Evolutionary conservation across 37 sponge, comb jelly and placozoan species (phyloP), one percentile per base, ranked within the genome.

Genomic region (Mnemiopsis leidyi): DNA sequence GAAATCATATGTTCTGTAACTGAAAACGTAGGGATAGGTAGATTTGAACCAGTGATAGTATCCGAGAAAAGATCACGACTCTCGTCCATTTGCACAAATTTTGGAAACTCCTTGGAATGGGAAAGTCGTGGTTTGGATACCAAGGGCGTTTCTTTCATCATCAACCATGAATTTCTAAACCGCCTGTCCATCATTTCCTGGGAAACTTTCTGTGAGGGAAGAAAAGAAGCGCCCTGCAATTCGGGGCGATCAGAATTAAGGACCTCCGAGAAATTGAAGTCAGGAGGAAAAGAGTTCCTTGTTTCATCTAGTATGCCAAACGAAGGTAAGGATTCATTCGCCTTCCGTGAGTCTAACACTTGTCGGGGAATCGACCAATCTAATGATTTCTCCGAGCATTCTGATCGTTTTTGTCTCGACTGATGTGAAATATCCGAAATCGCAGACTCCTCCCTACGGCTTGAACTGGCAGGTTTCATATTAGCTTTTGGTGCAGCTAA

Each of bases 11-110:
- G n/a, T n/a, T n/a, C n/a, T n/a, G n/a, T n/a, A n/a, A n/a, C n/a
- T n/a, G n/a, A n/a, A n/a, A n/a, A n/a, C n/a, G n/a, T n/a, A n/a
- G n/a, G n/a, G n/a, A n/a, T n/a, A n/a, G n/a, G n/a, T n/a, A n/a
- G n/a, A n/a, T n/a, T n/a, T n/a, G n/a, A n/a, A n/a, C n/a, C n/a
- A n/a, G n/a, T n/a, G n/a, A n/a, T n/a, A n/a, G n/a, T n/a, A n/a
- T n/a, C 79, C 30, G 35, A 31, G 18, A 77, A 77, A 33, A 77
- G 33, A 77, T 77, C 79, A 34, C 79, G 79, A 32, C 35, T 77
- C 32, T 77, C 79, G 18, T 77, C 79, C 79, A 77, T 13, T 13
- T 31, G 3, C 2, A 34, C 33, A 28, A 32, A 32, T 13, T 34
- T 77, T 33, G 33, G 79, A 2, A 33, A 20, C 34, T 1, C 1